Evolutionary conservation across 1,140 invertebrate species (phyloP), one percentile per base, ranked within the genome.

Genomic region (Drosophila leontia): DNA sequence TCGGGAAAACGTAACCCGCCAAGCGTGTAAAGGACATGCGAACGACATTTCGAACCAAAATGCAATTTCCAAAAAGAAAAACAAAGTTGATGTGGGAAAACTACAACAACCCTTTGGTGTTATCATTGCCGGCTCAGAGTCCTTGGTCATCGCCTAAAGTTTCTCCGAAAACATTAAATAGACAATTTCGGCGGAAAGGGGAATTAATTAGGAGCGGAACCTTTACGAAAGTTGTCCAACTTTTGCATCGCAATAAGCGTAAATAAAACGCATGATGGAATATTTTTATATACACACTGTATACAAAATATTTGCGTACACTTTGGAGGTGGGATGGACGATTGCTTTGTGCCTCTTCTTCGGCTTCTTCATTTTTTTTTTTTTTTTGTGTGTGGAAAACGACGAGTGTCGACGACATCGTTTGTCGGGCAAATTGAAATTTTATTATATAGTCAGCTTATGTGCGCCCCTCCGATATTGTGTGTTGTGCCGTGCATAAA

Each of bases 401-500:
- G 48, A 50, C 53, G 69, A 72, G 69, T 72, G 69, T 59, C 69
- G 69, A 72, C 69, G 69, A 72, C 69, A 72, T 72, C 69, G 69
- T 72, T 72, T 72, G 69, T 72, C 55, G 69, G 45, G 69, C 69
- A 72, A 72, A 72, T 72, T 72, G 69, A 72, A 72, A 72, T 72
- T 72, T 72, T 72, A 72, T 72, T 72, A 72, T 67, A 48, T 72
- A 72, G 69, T 53, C 67, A 63, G 58, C 57, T 74, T 62, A 78
- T 70, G 58, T 61, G 72, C 69, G 53, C 32, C 67, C 55, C 48
- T 32, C 48, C 51, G 59, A 63, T 69, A 82, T 75, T 82, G 78
- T 80, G 82, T 76, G 76, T 77, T 85, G 82, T 76, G 76, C 81
- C 82, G 75, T 80, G 80, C 80, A 82, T 82, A 82, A 82, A 82